Evolutionary conservation across 2,113 vertebrate species (phyloP).

Genomic region (Poecile atricapillus): DNA sequence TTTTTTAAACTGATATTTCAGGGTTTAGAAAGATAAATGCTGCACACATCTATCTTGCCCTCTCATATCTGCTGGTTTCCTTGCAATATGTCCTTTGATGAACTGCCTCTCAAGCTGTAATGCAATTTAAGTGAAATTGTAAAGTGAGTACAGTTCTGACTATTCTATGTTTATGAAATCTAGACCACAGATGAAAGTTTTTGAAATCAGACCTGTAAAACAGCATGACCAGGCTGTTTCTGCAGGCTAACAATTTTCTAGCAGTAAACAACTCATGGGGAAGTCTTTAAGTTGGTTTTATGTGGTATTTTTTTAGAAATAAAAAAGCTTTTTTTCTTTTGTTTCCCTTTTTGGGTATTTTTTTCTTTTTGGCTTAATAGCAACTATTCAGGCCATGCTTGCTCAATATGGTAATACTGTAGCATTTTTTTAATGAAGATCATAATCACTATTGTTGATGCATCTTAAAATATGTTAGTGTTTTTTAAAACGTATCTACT

Average conservation of each 20-base stretch:
- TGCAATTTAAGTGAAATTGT: neutral
- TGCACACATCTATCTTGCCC: neutral
- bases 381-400: neutral
- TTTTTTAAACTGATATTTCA: neutral
- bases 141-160: neutral
- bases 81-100: neutral
- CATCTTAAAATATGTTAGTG: neutral
- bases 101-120: neutral
- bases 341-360: accelerated
- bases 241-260: neutral
- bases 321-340: neutral
- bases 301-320: neutral
- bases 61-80: neutral
- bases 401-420: neutral
- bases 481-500: neutral
- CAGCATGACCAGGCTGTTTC: neutral
- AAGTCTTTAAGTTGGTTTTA: neutral
- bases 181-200: neutral
- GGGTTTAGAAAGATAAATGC: neutral
- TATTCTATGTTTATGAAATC: neutral
- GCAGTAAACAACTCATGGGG: neutral
- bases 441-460: neutral
- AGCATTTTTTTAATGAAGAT: neutral
- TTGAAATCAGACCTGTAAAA: neutral
- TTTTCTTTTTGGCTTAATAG: neutral